Conservation (phyloP, 2,797 vertebrate species). For the Hemibagrus guttatus region DNA sequence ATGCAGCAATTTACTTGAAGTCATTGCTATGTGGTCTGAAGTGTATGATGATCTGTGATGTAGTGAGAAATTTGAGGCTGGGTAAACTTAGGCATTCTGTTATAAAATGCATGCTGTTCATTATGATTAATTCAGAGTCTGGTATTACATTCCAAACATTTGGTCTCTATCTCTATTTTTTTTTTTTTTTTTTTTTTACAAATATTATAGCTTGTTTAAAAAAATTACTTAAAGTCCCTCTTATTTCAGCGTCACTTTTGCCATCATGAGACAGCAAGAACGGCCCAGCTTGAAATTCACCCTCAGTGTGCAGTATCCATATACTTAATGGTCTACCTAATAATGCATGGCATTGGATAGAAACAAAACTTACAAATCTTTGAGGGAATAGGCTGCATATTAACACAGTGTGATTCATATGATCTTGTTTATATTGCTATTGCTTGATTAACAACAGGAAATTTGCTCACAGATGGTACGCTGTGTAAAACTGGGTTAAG, state of each 20-base stretch:
- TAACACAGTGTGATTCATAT: conserved; percentile 21
- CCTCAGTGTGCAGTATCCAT: neutral
- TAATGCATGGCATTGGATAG: conserved; percentile 6
- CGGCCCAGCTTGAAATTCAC: conserved; percentile 3
- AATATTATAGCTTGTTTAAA: neutral
- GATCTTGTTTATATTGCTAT: conserved; percentile 19
- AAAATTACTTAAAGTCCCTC: neutral
- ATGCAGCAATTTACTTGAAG: neutral
- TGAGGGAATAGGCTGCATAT: conserved; percentile 4
- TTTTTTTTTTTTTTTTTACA: too few species aligned
- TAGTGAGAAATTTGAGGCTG: neutral
- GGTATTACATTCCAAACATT: neutral
- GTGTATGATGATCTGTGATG: neutral
- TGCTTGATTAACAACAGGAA: conserved; percentile 13
- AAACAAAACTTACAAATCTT: conserved; percentile 1
- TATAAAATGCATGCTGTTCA: neutral
- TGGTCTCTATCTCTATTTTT: too few species aligned
- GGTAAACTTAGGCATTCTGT: neutral
- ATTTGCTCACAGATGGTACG: neutral
- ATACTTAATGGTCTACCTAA: conserved; percentile 20
- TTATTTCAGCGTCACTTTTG: neutral
- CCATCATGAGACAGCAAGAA: neutral
- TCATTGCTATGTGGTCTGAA: neutral
- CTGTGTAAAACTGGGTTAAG: neutral
- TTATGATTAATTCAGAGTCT: neutral